phyloP scores from a whole-genome alignment of 2,113 vertebrate genomes.

The Perca schrenkii region DNA sequence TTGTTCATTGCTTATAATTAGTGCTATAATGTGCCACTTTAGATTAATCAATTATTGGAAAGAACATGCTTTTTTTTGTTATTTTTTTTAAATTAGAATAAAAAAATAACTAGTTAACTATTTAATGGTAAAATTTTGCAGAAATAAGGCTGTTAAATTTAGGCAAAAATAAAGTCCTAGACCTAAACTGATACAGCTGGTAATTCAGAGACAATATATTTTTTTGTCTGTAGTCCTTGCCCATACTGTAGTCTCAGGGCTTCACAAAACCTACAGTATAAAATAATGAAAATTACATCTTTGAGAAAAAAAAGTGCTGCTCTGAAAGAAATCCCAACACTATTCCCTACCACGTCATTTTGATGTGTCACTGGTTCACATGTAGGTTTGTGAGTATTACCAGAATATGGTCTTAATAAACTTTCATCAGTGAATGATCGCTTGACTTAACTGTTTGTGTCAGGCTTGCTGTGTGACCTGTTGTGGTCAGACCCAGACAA shows the following conservation, averaged over 20 bases:
- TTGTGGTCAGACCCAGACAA: slow-evolving; percentile 97
- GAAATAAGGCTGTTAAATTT: too few relatives aligned
- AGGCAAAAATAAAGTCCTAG: too few relatives aligned
- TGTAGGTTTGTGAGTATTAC: neutral
- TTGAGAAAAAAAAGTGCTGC: neutral
- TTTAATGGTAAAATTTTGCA: neutral
- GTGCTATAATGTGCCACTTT: neutral
- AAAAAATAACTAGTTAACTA: too few relatives aligned
- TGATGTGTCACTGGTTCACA: neutral
- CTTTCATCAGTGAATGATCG: neutral
- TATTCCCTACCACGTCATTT: neutral
- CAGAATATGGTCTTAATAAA: neutral
- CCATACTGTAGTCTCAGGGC: neutral
- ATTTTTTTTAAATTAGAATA: too few relatives aligned
- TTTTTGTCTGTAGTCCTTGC: neutral
- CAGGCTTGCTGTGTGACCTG: slow-evolving; percentile 94
- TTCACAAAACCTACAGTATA: neutral
- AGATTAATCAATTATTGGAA: too few relatives aligned
- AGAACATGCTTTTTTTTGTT: neutral
- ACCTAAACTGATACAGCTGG: neutral
- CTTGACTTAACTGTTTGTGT: slow-evolving; percentile 1
- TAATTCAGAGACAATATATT: neutral
- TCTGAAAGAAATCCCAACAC: neutral
- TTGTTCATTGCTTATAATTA: neutral
- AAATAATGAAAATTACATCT: neutral